Base-by-base conservation (phyloP, 2,888 invertebrate genomes). In the Phyllotreta cruciferae region DNA sequence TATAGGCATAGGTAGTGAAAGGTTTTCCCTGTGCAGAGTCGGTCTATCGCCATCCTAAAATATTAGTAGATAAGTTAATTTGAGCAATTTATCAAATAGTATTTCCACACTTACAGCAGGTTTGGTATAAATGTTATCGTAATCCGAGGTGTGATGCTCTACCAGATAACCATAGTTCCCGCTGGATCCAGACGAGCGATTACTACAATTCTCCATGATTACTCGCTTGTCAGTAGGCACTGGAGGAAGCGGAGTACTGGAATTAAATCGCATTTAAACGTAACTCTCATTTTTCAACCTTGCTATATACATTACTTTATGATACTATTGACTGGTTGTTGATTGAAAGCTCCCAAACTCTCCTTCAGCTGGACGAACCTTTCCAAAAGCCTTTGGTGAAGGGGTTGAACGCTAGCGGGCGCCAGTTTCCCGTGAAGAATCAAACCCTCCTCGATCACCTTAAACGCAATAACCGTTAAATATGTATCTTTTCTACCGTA, bases 341-440 rank as follows among this genome's bases (percentile, higher is more conserved):
- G 81, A 70, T 89, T 85, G 9, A 89, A 82, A 0, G 88, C 85
- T 0, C 91, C 91, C 50, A 93, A 82, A 73, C 91, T 91, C 71
- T 92, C 90, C 70, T 91, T 88, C 66, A 96, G 83, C 76, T 95
- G 93, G 3, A 88, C 89, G 78, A 95, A 95, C 66, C 96, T 85
- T 78, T 96, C 94, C 44, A 94, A 87, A 42, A 98, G 83, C 66
- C 96, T 89, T 73, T 92, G 90, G 76, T 98, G 97, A 70, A 98
- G 80, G 0, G 96, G 96, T 69, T 93, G 93, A 0, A 97, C 93
- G n/a, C 90, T 93, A 0, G 90, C 83, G 0, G 96, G 94, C 0
- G 94, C 95, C 62, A 96, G 83, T 66, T 90, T 86, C 0, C 93
- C 94, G 75, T 98, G 97, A 35, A 97, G 79, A 57, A 89, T 85